Conservation (phyloP, 2,888 invertebrate species). For the Idaea dimidiata region DNA sequence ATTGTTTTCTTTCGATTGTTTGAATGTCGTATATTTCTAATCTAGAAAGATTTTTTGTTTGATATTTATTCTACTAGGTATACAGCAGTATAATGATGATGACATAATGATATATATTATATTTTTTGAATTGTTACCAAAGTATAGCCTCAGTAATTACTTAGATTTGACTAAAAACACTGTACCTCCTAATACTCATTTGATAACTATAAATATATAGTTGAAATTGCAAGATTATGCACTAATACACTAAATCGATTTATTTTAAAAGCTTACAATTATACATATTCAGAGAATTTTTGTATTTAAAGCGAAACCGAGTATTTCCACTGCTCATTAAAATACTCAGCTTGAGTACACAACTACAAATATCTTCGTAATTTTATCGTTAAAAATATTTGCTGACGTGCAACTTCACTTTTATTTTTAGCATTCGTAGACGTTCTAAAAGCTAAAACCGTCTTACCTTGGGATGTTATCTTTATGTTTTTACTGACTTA, state of each 20-base stretch:
- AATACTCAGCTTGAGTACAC: slow-evolving; percentile 36
- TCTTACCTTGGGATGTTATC: background rate
- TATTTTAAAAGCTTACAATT: background rate
- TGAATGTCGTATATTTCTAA: slow-evolving; percentile 10
- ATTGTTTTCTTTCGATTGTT: slow-evolving; percentile 6
- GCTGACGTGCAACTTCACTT: background rate
- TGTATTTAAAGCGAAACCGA: slow-evolving; percentile 20
- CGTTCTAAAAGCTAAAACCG: background rate
- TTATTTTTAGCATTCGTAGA: background rate
- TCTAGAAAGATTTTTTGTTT: slow-evolving; percentile 6
- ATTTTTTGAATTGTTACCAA: too few relatives aligned
- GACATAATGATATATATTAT: too few relatives aligned
- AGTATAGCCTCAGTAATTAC: too few relatives aligned
- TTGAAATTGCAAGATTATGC: background rate
- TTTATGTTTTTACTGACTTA: background rate
- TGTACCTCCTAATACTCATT: too few relatives aligned
- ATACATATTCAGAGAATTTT: slow-evolving; percentile 14
- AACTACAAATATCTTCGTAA: slow-evolving; percentile 26
- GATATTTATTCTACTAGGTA: too few relatives aligned
- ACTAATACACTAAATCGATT: background rate
- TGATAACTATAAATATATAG: background rate
- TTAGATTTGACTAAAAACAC: too few relatives aligned
- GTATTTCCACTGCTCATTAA: slow-evolving; percentile 34
- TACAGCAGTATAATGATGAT: too few relatives aligned
- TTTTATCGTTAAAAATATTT: slow-evolving; percentile 25